Percentiles rank a stretch among this genome's conserved stretches.
Conservation (phyloP, 2,888 invertebrate genomes). For the Synanthedon andrenaeformis region DNA sequence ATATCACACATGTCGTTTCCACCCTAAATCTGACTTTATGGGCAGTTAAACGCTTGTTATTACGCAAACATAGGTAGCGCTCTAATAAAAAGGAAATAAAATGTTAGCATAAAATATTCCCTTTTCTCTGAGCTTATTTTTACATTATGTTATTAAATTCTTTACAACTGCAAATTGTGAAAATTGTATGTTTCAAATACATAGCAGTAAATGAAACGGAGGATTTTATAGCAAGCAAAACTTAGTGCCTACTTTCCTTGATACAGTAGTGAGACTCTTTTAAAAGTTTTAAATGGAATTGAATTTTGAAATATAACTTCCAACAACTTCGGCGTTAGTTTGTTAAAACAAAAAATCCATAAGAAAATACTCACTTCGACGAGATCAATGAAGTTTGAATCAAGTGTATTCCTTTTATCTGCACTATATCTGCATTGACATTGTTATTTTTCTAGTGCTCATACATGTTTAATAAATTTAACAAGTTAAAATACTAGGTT, state of each 20-base stretch:
- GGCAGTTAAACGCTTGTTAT: conserved; percentile 56
- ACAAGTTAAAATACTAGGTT: too few relatives aligned
- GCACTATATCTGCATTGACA: too few relatives aligned
- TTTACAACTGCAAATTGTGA: background rate
- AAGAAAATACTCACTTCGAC: too few relatives aligned
- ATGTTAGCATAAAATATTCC: conserved; percentile 7
- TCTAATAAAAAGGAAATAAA: conserved; percentile 32
- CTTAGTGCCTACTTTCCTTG: too few relatives aligned
- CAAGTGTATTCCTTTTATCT: too few relatives aligned
- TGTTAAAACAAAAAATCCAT: too few relatives aligned
- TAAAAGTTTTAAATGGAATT: background rate
- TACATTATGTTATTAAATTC: background rate
- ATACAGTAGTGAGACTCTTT: background rate
- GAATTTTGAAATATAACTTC: background rate
- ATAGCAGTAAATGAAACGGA: background rate
- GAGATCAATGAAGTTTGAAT: too few relatives aligned
- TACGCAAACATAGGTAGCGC: conserved; percentile 39
- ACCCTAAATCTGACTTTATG: conserved; percentile 52
- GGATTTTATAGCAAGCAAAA: too few relatives aligned
- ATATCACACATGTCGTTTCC: conserved; percentile 38
- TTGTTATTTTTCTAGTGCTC: too few relatives aligned
- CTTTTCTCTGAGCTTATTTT: background rate
- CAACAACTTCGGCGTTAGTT: too few relatives aligned
- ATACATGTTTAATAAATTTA: too few relatives aligned
- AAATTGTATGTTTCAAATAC: background rate